These are phyloP conservation scores for Eustalomyia histrio DNA, from an alignment of 2,888 invertebrate species.

Conservation along the genomic window DNA sequence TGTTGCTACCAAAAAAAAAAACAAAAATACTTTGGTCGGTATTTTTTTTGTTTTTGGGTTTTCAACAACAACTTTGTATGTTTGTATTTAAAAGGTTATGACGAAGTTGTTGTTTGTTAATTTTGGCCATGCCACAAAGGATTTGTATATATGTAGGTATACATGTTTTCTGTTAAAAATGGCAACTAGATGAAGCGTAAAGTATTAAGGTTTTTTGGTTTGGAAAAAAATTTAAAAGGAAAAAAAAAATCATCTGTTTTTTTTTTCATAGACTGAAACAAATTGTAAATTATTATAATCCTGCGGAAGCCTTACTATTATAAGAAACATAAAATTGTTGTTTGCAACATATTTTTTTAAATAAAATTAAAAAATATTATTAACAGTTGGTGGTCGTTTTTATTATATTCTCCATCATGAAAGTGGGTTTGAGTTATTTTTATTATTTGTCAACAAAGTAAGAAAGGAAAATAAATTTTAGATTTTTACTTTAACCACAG, in stretches of 20 bases:
- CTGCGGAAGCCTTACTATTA: constrained; percentile 33
- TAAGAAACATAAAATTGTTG: constrained; percentile 27
- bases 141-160: constrained; percentile 48
- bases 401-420: neutral
- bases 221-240: neutral
- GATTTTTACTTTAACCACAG: too few species aligned
- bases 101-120: constrained; percentile 53
- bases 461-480: too few species aligned
- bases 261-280: constrained; percentile 26
- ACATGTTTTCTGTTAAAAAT: constrained; percentile 33
- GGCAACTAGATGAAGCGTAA: constrained; percentile 62
- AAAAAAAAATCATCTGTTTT: constrained; percentile 21
- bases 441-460: too few species aligned
- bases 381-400: neutral
- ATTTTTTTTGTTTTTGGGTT: constrained; percentile 8
- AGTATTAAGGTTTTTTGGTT: constrained; percentile 42
- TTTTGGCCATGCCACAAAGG: constrained; percentile 58
- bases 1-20: neutral
- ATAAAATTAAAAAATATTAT: constrained; percentile 1
- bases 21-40: constrained; percentile 6
- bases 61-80: constrained; percentile 11
- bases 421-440: neutral
- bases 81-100: constrained; percentile 51
- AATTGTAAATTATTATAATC: constrained; percentile 62
- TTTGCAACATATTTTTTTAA: constrained; percentile 35